These are phyloP conservation scores for Alouatta palliata DNA, from an alignment of 2,113 vertebrate genomes.

Conservation along the genomic window DNA sequence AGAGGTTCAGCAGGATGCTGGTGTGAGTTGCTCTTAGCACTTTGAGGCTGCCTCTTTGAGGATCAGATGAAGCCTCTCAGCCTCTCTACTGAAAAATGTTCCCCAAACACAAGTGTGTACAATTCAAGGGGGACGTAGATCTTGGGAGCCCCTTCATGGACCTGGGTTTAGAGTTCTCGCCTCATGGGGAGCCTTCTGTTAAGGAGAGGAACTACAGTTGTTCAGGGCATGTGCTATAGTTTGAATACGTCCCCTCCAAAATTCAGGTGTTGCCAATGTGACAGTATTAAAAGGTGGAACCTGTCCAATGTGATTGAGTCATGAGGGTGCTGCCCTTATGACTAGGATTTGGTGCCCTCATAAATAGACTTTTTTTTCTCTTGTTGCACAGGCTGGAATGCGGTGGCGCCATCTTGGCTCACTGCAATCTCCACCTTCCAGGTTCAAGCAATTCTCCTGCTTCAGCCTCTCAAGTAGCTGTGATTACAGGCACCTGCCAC, in stretches of 20 bases:
- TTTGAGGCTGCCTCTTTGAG: neutral
- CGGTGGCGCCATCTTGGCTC: too few species aligned
- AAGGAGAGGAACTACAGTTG: neutral
- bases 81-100: neutral
- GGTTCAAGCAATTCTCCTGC: too few species aligned
- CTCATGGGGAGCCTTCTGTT: neutral
- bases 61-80: neutral
- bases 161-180: neutral
- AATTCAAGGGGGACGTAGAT: neutral
- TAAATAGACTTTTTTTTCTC: neutral
- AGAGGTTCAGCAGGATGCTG: neutral
- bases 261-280: neutral
- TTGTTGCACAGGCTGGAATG: too few species aligned
- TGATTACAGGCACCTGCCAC: too few species aligned
- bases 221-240: neutral
- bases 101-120: neutral
- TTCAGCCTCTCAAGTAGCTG: too few species aligned
- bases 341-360: neutral
- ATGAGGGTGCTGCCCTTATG: neutral
- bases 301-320: neutral
- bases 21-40: neutral
- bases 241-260: neutral
- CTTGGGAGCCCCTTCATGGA: neutral
- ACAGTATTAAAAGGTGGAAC: neutral
- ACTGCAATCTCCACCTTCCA: too few species aligned